A percentile compares a stretch with the other conserved stretches of the same genome.
Conservation (phyloP, 2,113 vertebrate genomes). For the Antechinus flavipes region DNA sequence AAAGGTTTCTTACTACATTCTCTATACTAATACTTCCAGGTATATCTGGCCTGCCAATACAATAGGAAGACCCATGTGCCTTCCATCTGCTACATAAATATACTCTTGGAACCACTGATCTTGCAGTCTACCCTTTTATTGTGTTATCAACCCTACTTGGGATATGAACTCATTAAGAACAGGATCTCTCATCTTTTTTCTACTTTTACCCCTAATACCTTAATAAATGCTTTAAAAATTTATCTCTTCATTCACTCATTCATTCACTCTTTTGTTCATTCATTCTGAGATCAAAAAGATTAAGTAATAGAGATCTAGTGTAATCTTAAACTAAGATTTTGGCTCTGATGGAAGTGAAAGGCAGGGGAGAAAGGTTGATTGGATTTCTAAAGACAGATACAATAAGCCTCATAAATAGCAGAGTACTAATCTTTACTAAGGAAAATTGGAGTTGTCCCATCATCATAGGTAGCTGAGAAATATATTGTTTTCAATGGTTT, state of each 20-base stretch:
- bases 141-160: neutral
- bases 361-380: neutral
- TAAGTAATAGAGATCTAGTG: neutral
- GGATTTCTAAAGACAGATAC: neutral
- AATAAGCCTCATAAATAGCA: conserved; percentile 50
- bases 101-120: neutral
- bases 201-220: neutral
- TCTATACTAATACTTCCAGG: neutral
- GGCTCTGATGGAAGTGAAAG: neutral
- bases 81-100: neutral
- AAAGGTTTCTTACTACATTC: neutral
- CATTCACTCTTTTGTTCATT: neutral
- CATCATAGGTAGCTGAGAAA: conserved; percentile 36
- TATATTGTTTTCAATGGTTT: conserved; percentile 42
- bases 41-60: neutral
- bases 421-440: conserved; percentile 46
- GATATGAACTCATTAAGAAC: neutral
- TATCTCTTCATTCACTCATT: neutral
- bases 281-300: neutral
- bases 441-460: conserved; percentile 48
- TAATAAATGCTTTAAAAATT: neutral
- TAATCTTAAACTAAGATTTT: neutral
- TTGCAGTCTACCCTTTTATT: neutral
- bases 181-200: neutral
- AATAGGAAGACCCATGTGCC: neutral